Evolutionary conservation across 2,113 vertebrate species (phyloP), one percentile per base, ranked within the genome.

Genomic region (Zootoca vivipara): DNA sequence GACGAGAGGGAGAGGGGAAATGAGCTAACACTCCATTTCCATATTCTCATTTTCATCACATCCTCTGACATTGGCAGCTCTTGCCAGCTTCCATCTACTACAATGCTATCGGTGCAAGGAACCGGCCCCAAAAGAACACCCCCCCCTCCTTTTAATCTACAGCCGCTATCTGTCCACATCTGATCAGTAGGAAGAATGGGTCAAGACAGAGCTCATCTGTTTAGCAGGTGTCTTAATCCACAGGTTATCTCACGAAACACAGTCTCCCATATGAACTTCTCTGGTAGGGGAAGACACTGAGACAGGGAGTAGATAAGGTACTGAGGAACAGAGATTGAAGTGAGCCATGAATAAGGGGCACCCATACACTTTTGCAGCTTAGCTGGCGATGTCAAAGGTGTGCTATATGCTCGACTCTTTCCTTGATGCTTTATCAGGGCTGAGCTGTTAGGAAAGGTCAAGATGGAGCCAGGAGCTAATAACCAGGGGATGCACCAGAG

Each of bases 11-110:
- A 72, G 16, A n/a, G 70, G 24, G 70, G 9, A 30, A 78, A 12
- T 40, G 78, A 18, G 26, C 9, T 42, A 7, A n/a, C 22, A 69
- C 89, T 46, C 79, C 92, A 80, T 92, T 87, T 89, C 92, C 90
- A 20, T 73, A 93, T 91, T 92, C 89, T 22, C 95, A 92, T 95
- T 93, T 93, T 92, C 81, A 89, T 87, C 90, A 85, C 93, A 93
- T 93, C 90, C 87, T 93, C 85, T 73, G 86, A 38, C 26, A 1
- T 26, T 33, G 72, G 30, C 92, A 92, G 89, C 62, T 90, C 90
- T 87, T 85, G 40, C 30, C 5, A 38, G 88, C 81, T 92, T 84
- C 93, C 92, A 89, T 92, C 94, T 93, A 91, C 79, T 92, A 2
- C 91, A 92, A 93, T 90, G 89, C 88, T 91, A 92, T 89, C 93